Evolutionary conservation across 2,888 invertebrate species (phyloP).

Genomic region (Formica aserva): DNA sequence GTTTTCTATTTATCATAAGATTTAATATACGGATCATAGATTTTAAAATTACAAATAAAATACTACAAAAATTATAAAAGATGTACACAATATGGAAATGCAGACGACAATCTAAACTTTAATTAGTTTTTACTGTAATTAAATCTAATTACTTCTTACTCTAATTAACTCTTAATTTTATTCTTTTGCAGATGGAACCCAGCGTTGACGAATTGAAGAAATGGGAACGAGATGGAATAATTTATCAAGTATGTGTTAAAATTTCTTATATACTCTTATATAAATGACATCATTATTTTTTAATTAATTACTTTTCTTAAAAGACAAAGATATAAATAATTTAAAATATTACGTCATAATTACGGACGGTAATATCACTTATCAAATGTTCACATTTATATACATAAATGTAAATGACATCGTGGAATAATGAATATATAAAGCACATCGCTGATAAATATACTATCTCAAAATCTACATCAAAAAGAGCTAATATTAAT

Average conservation of each 20-base stretch:
- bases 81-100: background rate
- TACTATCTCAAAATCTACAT: background rate
- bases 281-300: background rate
- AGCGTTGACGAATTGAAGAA: conserved; percentile 46
- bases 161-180: background rate
- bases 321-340: background rate
- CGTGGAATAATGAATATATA: background rate
- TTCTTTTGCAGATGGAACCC: conserved; percentile 59
- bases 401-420: background rate
- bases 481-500: background rate
- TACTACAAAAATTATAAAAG: background rate
- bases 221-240: conserved; percentile 66
- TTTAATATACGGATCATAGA: background rate
- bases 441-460: background rate
- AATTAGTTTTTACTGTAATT: too few relatives aligned
- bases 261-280: background rate
- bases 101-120: background rate
- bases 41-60: background rate
- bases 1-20: background rate
- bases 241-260: conserved; percentile 69
- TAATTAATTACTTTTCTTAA: background rate
- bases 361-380: background rate
- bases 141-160: too few relatives aligned
- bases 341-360: background rate
- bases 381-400: background rate